Evolutionary conservation across 2,888 invertebrate genomes (phyloP), one percentile per base, ranked within the genome.

Genomic region (Meteorus colon): DNA sequence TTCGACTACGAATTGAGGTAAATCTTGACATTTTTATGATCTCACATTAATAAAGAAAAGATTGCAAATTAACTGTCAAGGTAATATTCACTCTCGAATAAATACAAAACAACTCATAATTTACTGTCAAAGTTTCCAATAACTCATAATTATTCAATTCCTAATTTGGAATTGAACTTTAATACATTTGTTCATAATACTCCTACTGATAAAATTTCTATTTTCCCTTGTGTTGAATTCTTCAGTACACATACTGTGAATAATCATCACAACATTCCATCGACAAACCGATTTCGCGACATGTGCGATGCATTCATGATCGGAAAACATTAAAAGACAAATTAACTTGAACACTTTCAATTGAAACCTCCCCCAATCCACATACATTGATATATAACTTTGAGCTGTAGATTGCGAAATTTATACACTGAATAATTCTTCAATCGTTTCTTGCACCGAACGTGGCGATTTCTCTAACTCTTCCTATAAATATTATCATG

Each of bases 371-470:
- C 62, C n/a, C 31, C 14, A 12, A 34, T 14, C 27, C 31, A 62
- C 8, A 19, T 1, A 55, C 19, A 48, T 55, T 6, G 4, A 19
- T 19, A 3, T 55, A 55, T 19, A n/a, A 41, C 8, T 41, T 2
- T 19, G 5, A 2, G 19, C 4, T 55, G 5, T 55, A 6, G 19
- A 41, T 70, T 70, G 75, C 63, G 74, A 75, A 79, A 79, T 60
- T 66, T 55, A 70, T 75, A 76, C 73, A 72, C 72, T 80, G 77
- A 78, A 78, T 80, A 77, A 80, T 80, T 80, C 77, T 66, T 34
- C 29, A 66, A 69, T 73, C 75, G 75, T 78, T 78, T 75, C 65
- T 68, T 60, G 48, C 68, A 62, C 34, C 63, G 73, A 60, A 73
- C 66, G 73, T 75, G 29, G 62, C 75, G 79, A 79, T 80, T 79